phyloP scores from a whole-genome alignment of 2,888 invertebrate genomes.

The Teleogryllus oceanicus region DNA sequence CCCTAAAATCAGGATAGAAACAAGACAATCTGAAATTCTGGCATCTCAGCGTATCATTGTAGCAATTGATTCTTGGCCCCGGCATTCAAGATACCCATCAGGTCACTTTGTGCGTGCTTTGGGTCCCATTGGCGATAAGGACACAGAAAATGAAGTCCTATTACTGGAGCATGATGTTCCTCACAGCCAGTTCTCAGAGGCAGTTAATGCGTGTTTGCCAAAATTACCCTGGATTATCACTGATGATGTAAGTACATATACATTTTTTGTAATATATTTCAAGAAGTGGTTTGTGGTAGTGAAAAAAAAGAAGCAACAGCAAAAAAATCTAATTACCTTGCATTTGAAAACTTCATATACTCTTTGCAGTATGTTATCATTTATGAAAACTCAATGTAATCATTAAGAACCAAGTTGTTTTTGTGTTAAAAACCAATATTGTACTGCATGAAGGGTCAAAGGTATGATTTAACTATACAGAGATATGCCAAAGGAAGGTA shows the following conservation, averaged over 20 bases:
- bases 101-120: slow-evolving; percentile 94
- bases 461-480: no score
- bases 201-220: slow-evolving; percentile 88
- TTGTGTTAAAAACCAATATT: no score
- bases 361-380: neutral
- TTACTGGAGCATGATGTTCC: slow-evolving; percentile 96
- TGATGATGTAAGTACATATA: slow-evolving; percentile 59
- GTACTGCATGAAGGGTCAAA: no score
- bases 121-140: slow-evolving; percentile 88
- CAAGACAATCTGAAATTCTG: slow-evolving; percentile 79
- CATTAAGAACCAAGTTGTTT: no score
- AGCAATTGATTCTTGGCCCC: slow-evolving; percentile 94
- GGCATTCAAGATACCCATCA: slow-evolving; percentile 85
- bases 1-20: slow-evolving; percentile 93
- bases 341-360: neutral
- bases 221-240: slow-evolving; percentile 85
- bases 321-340: no score
- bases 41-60: slow-evolving; percentile 86
- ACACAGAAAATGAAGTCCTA: slow-evolving; percentile 95
- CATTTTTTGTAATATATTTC: neutral
- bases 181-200: slow-evolving; percentile 90
- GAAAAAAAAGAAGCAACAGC: no score
- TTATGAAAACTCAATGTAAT: neutral
- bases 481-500: no score
- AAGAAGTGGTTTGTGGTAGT: no score